These are phyloP conservation scores for Myopa testacea DNA, from an alignment of 2,888 invertebrate genomes.

Conservation along the genomic window DNA sequence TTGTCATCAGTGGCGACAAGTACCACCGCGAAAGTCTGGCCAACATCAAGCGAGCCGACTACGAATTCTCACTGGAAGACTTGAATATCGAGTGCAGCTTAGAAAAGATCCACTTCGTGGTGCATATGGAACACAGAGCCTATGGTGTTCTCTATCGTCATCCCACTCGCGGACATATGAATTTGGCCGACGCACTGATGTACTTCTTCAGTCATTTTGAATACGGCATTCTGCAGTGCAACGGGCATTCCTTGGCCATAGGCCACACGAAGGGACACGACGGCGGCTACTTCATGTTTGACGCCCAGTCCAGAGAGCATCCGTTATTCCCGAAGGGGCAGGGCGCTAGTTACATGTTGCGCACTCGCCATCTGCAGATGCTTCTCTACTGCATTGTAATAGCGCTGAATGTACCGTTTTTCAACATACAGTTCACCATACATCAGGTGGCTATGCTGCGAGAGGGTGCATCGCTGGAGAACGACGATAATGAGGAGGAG, in stretches of 20 bases:
- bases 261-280: conserved; percentile 66
- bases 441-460: conserved; percentile 63
- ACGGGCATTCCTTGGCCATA: conserved; percentile 71
- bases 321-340: conserved; percentile 74
- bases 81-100: conserved; percentile 71
- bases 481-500: conserved; percentile 50
- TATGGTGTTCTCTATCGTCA: conserved; percentile 73
- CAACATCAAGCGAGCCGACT: conserved; percentile 70
- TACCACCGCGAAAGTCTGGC: conserved; percentile 71
- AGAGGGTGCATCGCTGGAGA: conserved; percentile 52
- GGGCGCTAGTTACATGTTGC: conserved; percentile 73
- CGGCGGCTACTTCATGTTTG: conserved; percentile 76
- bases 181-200: conserved; percentile 73
- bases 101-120: conserved; percentile 72
- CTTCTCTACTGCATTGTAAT: conserved; percentile 75
- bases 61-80: conserved; percentile 73
- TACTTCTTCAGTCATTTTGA: conserved; percentile 73
- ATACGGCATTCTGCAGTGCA: conserved; percentile 72
- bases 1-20: conserved; percentile 72
- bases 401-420: conserved; percentile 72
- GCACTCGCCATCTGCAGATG: conserved; percentile 73
- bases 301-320: conserved; percentile 74
- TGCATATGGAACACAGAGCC: conserved; percentile 71
- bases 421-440: conserved; percentile 71
- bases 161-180: conserved; percentile 70